phyloP scores from a whole-genome alignment of 2,888 invertebrate species.

The Tipula confusa region DNA sequence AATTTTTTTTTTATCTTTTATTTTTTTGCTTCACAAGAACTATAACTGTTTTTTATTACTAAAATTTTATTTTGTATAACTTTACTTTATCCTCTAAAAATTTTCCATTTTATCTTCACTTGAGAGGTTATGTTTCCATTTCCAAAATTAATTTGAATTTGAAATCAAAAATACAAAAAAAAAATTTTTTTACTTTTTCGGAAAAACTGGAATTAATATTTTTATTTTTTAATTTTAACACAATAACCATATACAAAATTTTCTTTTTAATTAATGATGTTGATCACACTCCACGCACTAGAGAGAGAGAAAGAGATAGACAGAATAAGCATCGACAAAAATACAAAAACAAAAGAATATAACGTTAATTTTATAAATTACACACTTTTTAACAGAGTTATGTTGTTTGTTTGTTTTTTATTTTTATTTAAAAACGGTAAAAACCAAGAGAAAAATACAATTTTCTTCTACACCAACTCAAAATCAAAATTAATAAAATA shows the following conservation, averaged over 20 bases:
- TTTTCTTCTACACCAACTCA: background rate
- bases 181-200: background rate
- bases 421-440: background rate
- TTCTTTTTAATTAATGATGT: background rate
- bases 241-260: background rate
- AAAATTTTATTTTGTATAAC: constrained; percentile 7
- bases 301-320: background rate
- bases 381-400: background rate
- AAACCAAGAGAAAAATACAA: background rate
- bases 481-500: background rate
- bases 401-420: background rate
- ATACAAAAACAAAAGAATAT: background rate
- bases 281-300: background rate
- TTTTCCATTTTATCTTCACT: background rate
- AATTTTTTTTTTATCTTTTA: background rate
- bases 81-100: background rate
- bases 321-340: background rate
- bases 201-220: background rate
- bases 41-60: constrained; percentile 15
- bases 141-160: background rate
- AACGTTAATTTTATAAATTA: background rate
- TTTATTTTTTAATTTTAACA: background rate
- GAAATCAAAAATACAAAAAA: no score
- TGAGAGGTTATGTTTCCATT: constrained; percentile 16
- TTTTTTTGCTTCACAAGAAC: background rate